phyloP scores from a whole-genome alignment of 2,888 invertebrate genomes.

The Platypus cylindrus region DNA sequence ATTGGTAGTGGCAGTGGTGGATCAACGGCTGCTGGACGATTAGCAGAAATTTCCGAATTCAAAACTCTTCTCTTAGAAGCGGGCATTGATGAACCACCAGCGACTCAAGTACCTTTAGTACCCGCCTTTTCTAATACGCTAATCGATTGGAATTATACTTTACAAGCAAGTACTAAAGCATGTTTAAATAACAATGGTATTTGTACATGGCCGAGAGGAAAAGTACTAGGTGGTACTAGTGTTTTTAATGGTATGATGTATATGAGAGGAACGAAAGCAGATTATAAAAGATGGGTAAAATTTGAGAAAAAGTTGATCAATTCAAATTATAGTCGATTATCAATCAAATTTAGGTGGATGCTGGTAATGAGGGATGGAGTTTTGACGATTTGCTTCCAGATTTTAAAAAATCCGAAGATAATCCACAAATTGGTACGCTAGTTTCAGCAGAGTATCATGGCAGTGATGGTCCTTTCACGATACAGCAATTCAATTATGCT shows the following conservation, averaged over 20 bases:
- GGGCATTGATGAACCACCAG: conserved; percentile 52
- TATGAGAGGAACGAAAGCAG: conserved; percentile 42
- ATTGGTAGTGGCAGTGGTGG: conserved; percentile 52
- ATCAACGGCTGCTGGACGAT: conserved; percentile 45
- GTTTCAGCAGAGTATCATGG: conserved; percentile 46
- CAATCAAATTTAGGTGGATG: conserved; percentile 29
- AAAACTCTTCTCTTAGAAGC: conserved; percentile 55
- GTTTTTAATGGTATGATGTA: conserved; percentile 56
- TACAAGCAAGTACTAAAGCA: conserved; percentile 46
- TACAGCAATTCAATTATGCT: conserved; percentile 47
- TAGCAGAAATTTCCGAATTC: conserved; percentile 51
- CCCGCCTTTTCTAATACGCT: conserved; percentile 18
- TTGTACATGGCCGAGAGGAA: conserved; percentile 55
- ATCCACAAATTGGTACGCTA: conserved; percentile 44
- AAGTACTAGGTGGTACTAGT: conserved; percentile 53
- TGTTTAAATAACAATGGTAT: conserved; percentile 41
- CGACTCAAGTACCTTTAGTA: conserved; percentile 39
- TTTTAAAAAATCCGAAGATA: conserved; percentile 55
- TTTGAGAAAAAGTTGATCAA: neutral
- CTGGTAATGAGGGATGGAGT: conserved; percentile 49
- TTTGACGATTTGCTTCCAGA: conserved; percentile 51
- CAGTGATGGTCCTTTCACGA: conserved; percentile 47
- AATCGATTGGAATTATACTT: conserved; percentile 52
- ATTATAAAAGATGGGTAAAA: conserved; percentile 48
- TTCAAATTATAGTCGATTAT: too few species aligned